Base-by-base conservation (phyloP, 2,797 vertebrate species). In the Takifugu rubripes region DNA sequence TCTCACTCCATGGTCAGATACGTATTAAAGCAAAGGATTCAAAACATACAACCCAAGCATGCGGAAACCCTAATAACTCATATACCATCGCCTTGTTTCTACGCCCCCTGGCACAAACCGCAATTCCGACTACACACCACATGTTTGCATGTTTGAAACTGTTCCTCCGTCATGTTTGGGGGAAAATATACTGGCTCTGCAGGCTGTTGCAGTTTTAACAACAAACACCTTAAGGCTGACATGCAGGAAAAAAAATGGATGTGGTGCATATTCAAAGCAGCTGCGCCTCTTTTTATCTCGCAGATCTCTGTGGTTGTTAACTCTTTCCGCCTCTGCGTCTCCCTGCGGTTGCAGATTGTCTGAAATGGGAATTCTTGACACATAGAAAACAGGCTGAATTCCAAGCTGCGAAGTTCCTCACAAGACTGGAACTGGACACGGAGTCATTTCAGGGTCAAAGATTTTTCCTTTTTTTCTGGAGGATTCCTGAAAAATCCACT, bases 351-450 rank as follows among this genome's bases (percentile, higher is more conserved):
- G 24, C 29, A 46, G 59, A 67, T 45, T 77, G 66, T 77, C 66
- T 79, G 54, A 78, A 76, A 60, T 49, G 29, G 69, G 72, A 82
- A 83, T 83, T 84, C 77, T 84, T 83, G 77, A 87, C 85, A 78
- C 82, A 82, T 75, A 74, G 81, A 80, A 77, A 90, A 84, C 80
- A 83, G 85, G 84, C 86, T 86, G 84, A 71, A 73, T 74, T 88
- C 84, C 84, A 87, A 88, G 81, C 82, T 91, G 90, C 80, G 87
- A 92, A 91, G 90, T 92, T 90, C 88, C 86, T 88, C 88, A 89
- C 79, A 62, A 72, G 56, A 69, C 64, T 87, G 90, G 85, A 84
- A 87, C 67, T 78, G 65, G 79, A 79, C 85, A 79, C 64, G 72
- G 82, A 87, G 88, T 91, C 84, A 72, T 59, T 42, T 29, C 46